Base-by-base conservation (phyloP, 1,140 invertebrate genomes). In the Drosophila burlai region DNA sequence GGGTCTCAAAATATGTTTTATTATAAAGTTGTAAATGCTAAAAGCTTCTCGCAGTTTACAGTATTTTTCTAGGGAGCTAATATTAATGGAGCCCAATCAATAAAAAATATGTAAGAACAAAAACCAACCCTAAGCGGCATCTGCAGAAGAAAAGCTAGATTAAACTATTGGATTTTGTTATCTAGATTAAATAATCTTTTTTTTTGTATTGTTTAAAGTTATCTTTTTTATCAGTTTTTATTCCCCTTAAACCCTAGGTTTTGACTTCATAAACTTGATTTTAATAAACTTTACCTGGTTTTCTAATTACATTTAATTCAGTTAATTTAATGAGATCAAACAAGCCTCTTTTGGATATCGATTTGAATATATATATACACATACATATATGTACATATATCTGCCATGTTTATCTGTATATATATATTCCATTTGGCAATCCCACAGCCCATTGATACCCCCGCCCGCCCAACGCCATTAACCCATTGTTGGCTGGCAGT, bases 401-500 rank as follows among this genome's bases (percentile, higher is more conserved):
- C 15, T 26, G 13, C 21, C 13, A 16, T 26, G 24, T 24, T 16
- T 9, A 16, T 43, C 9, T 18, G n/a, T n/a, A 29, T 50, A 18
- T 4, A 54, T 36, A 55, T 38, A 9, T 38, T 16, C 34, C 34
- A 55, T 55, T 57, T 57, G 34, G 54, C 54, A 57, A 55, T 55
- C 11, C 34, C 52, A 38, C 52, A 24, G 13, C 21, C 45, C 21
- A 26, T 21, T 31, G 49, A 38, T 50, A 3, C n/a, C 47, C 29
- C 38, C 46, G 8, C 10, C 49, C 61, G 6, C 47, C 50, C 50
- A 40, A 13, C 36, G 26, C n/a, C 54, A 40, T 57, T 43, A 24
- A 54, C 54, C 54, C 54, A 57, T 54, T 24, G 54, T 71, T 40
- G 21, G 10, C 68, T 11, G 66, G 47, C 55, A 68, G 62, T 77